Evolutionary conservation across 2,888 invertebrate species (phyloP), one percentile per base, ranked within the genome.

Genomic region (Formica aserva): DNA sequence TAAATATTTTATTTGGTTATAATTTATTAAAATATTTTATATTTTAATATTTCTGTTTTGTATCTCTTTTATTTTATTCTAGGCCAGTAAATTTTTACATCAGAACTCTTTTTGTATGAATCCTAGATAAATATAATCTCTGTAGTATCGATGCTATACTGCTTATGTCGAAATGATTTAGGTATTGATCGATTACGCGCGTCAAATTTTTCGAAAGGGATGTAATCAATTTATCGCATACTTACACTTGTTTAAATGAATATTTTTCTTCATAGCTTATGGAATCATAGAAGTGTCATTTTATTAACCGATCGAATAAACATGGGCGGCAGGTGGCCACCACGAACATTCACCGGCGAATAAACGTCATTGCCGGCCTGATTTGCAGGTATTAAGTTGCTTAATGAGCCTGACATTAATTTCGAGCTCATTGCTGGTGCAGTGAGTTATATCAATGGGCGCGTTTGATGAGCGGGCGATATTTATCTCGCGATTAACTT

Each of bases 361-460:
- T 78, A 78, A 78, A 78, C 60, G 78, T 78, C 78, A 78, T 71
- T 35, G 35, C 60, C 60, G 45, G 26, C 15, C 71, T 78, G 78
- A 78, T 78, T 78, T 78, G 78, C 41, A 60, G 71, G 60, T 71
- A 78, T 78, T 78, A 78, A 78, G 71, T 71, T 80, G 71, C 71
- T 80, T 71, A 80, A 80, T 80, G 71, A 78, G 71, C 60, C 60
- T 71, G 71, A 45, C 78, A 80, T 80, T 78, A 78, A 78, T 78
- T 78, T 78, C 60, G 35, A 32, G 18, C 78, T 69, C 71, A 71
- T 80, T 71, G 55, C 76, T 13, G 26, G 15, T 29, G 38, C 69
- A 41, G 26, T 18, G 32, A 77, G 69, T 60, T 80, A 71, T 71
- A 80, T 60, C 60, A 35, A 80, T 18, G 60, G 22, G 18, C 45